Base-by-base conservation (phyloP, 2,888 invertebrate species). In the Eupithecia exiguata region DNA sequence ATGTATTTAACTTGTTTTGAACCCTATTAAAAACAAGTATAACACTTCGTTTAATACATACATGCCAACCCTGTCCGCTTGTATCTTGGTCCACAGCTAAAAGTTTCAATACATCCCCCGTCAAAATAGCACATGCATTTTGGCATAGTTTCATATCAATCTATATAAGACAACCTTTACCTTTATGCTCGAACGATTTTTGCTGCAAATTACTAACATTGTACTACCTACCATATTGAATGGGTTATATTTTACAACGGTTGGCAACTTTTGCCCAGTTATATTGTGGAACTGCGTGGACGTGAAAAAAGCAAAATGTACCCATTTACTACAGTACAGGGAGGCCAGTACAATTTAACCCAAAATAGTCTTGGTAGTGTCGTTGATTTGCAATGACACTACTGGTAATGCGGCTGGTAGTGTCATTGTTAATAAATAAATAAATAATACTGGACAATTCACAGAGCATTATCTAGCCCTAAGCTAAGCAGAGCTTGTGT, bases 71-170 rank as follows among this genome's bases (percentile, higher is more conserved):
- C 5, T 43, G 16, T 18, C 46, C 46, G 49, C 36, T 75, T 77
- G 72, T 68, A 66, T 46, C 38, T 81, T 82, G 73, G 1, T 63
- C 79, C 83, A 79, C 16, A 68, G 36, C 61, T 71, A 46, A 84
- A 87, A 88, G 83, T 87, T 88, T 85, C 80, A 81, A 88, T 86
- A 72, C 84, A 82, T 86, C 89, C 87, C 87, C 83, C 88, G 84
- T 84, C 85, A 79, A 74, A 84, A 82, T 79, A 81, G 83, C 84
- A 78, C 87, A 89, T 80, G 82, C 78, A 83, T 82, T 86, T 87
- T 84, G 84, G 85, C 84, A 84, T 81, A 80, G 81, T 74, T 78
- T 80, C 74, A 76, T 80, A 83, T 83, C 83, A 84, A 71, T 68
- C 40, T 71, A 16, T n/a, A 18, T 10, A 21, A n/a, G 71, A 58